Conservation (phyloP, 2,888 invertebrate species). For the Prostheceraeus crozeri region DNA sequence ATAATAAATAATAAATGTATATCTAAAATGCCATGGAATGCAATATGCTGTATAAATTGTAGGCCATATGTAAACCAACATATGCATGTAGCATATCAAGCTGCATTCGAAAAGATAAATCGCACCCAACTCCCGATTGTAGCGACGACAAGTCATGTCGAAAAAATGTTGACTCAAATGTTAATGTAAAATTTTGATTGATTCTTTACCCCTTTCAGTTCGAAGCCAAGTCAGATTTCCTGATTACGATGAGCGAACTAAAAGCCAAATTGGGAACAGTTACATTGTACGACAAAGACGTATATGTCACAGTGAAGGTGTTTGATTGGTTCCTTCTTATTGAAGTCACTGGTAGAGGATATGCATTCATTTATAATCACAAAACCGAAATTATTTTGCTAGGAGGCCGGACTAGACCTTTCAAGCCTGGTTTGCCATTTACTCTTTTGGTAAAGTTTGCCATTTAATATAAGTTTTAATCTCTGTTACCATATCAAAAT, state of each 20-base stretch:
- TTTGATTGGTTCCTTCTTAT: slow-evolving; percentile 53
- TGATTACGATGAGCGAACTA: slow-evolving; percentile 74
- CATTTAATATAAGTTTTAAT: slow-evolving; percentile 25
- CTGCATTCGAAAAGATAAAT: too few species aligned
- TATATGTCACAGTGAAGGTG: slow-evolving; percentile 52
- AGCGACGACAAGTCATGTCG: too few species aligned
- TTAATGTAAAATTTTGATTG: too few species aligned
- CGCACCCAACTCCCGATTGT: too few species aligned
- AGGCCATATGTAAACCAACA: too few species aligned
- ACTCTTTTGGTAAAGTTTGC: slow-evolving; percentile 67
- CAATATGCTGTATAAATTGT: too few species aligned
- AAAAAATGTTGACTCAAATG: too few species aligned
- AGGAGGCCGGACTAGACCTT: slow-evolving; percentile 82
- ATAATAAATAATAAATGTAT: too few species aligned
- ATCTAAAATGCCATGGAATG: too few species aligned
- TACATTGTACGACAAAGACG: slow-evolving; percentile 36
- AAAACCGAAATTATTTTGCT: slow-evolving; percentile 73
- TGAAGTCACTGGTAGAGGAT: slow-evolving; percentile 66
- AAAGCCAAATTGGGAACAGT: slow-evolving; percentile 43
- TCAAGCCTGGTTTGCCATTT: slow-evolving; percentile 87
- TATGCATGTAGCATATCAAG: too few species aligned
- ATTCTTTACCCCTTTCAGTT: slow-evolving; percentile 67
- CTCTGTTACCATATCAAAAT: not conserved
- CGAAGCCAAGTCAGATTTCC: slow-evolving; percentile 77
- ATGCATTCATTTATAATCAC: slow-evolving; percentile 77